Percentiles rank a stretch among this genome's conserved stretches.
phyloP scores from a whole-genome alignment of 1,140 invertebrate genomes.

The Drosophila suzukii region DNA sequence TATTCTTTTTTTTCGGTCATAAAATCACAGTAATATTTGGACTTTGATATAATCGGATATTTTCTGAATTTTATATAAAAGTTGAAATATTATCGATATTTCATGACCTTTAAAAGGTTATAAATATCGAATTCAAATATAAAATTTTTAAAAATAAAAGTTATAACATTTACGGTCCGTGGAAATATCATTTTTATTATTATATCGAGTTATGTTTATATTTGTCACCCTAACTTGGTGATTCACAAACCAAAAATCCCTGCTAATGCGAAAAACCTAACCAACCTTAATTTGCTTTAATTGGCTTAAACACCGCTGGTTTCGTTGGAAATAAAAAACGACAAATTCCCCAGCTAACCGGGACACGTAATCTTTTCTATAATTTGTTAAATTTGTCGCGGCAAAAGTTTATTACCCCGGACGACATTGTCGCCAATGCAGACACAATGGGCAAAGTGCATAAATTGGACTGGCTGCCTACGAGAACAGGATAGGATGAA shows the following conservation, averaged over 20 bases:
- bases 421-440: slow-evolving; percentile 51
- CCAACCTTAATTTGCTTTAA: slow-evolving; percentile 67
- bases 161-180: no score
- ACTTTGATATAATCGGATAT: no score
- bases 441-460: slow-evolving; percentile 73
- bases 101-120: no score
- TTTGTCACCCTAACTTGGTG: background rate
- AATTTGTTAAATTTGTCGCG: slow-evolving; percentile 82
- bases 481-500: slow-evolving; percentile 5
- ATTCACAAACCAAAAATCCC: background rate
- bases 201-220: no score
- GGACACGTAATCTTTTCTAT: slow-evolving; percentile 79
- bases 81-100: no score
- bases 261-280: background rate
- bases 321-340: background rate
- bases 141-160: no score
- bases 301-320: slow-evolving; percentile 56
- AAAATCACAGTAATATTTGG: no score
- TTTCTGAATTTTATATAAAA: no score
- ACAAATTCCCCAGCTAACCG: slow-evolving; percentile 19
- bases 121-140: no score
- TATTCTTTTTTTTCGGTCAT: no score
- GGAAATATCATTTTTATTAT: no score
- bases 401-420: slow-evolving; percentile 78
- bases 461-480: slow-evolving; percentile 71